Base-by-base conservation (phyloP, 2,888 invertebrate genomes). In the Melikaiella ostensackeni region DNA sequence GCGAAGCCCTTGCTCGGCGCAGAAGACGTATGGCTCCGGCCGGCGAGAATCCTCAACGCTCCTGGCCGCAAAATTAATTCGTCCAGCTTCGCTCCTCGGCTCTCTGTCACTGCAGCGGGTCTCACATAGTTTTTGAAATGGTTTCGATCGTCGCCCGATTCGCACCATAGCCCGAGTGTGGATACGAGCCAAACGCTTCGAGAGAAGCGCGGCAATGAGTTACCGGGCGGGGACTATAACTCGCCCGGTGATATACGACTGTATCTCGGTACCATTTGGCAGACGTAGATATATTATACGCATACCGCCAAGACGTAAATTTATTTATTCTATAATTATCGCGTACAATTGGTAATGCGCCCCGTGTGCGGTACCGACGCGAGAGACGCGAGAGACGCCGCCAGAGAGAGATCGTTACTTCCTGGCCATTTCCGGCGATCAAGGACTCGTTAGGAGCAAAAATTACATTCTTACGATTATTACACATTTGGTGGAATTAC, bases 241-340 rank as follows among this genome's bases (percentile, higher is more conserved):
- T 90, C 89, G 88, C 87, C 78, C 84, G 83, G 90, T 91, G 91
- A 91, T 91, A 90, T 91, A 91, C 88, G 89, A 86, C 90, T 88
- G 91, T 89, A 91, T 91, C 91, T 90, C 89, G 88, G 90, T 90
- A 90, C 89, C 91, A 91, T 91, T 91, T 91, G 91, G 90, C 91
- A 91, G 91, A 91, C 91, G 89, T 89, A 88, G 91, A 91, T 91
- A 91, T 91, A 91, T 91, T 89, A 88, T 88, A 85, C 88, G 89
- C 90, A 90, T 90, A 89, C 90, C 89, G 84, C 85, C 84, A 78
- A 86, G 90, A 90, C 90, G 89, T 91, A 85, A 90, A 91, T 91
- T 91, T 91, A 91, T 91, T 91, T 91, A 91, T 91, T 91, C 91
- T 90, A 90, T 91, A 91, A 91, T 91, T 91, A 91, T 90, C 89